These are phyloP conservation scores for Drosophila yooni DNA, from an alignment of 2,888 invertebrate species.

Conservation along the genomic window DNA sequence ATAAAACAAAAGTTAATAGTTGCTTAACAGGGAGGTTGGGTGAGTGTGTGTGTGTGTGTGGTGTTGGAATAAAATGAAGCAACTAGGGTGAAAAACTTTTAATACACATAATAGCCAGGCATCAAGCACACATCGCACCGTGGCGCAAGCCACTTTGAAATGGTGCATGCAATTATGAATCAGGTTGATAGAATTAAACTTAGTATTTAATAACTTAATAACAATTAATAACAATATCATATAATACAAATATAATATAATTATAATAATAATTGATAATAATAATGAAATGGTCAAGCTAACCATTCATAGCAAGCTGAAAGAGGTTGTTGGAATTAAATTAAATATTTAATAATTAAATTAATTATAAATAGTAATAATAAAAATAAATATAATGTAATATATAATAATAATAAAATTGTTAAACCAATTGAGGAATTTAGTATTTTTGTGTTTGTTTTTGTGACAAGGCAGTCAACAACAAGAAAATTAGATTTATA, in stretches of 20 bases:
- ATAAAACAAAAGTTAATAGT: conserved; percentile 80
- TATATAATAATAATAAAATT: not conserved
- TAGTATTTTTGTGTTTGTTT: not conserved
- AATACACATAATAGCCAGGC: conserved; percentile 77
- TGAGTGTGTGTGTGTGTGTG: conserved; percentile 19
- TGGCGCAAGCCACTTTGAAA: conserved; percentile 1
- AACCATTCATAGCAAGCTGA: no score
- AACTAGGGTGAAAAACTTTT: conserved; percentile 73
- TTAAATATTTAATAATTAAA: not conserved
- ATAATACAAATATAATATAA: not conserved
- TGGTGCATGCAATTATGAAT: no score
- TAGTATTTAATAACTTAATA: no score
- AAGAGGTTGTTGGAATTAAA: no score
- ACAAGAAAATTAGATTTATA: not conserved
- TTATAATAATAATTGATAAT: no score
- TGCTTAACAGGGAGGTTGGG: conserved; percentile 33
- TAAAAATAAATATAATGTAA: not conserved
- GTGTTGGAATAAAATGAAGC: conserved; percentile 76
- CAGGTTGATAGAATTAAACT: not conserved
- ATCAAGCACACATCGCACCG: conserved; percentile 53
- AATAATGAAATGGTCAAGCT: not conserved
- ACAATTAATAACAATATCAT: not conserved
- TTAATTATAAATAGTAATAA: not conserved
- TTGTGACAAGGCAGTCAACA: not conserved
- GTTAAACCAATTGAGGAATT: not conserved